phyloP scores from a whole-genome alignment of 2,113 vertebrate genomes.

The Pithys albifrons region DNA sequence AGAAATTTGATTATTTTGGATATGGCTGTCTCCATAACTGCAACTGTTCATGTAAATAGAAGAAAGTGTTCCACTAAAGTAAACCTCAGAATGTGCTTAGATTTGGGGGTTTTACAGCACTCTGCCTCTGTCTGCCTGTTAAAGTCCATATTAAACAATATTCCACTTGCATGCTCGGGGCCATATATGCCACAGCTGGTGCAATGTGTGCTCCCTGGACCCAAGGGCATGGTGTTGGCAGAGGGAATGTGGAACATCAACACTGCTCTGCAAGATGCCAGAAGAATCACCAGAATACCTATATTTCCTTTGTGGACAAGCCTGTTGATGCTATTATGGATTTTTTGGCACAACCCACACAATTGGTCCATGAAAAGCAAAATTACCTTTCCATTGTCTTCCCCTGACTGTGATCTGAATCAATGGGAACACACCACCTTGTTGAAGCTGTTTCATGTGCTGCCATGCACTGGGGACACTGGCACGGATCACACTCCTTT shows the following conservation, averaged over 20 bases:
- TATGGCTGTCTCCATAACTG: not conserved
- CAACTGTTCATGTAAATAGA: not conserved
- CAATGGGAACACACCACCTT: not conserved
- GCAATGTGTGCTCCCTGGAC: not conserved
- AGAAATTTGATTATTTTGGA: not conserved
- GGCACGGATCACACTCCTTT: not conserved
- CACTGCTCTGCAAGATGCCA: not conserved
- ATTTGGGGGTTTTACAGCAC: not conserved
- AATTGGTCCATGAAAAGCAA: not conserved
- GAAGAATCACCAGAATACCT: not conserved
- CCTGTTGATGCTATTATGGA: fast-evolving
- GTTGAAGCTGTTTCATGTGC: not conserved
- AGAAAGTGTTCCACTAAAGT: not conserved
- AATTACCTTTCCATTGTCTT: not conserved
- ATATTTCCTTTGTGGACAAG: not conserved
- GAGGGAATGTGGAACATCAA: not conserved
- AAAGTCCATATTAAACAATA: not conserved
- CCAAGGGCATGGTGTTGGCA: not conserved
- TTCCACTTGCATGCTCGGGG: not conserved
- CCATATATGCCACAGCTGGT: not conserved
- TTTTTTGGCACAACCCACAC: not conserved
- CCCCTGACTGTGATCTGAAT: not conserved
- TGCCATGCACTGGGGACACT: not conserved
- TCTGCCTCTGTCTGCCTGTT: not conserved
- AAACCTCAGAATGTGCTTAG: not conserved